These are phyloP conservation scores for Bombus turneri DNA, from an alignment of 1,140 invertebrate species.

Conservation along the genomic window DNA sequence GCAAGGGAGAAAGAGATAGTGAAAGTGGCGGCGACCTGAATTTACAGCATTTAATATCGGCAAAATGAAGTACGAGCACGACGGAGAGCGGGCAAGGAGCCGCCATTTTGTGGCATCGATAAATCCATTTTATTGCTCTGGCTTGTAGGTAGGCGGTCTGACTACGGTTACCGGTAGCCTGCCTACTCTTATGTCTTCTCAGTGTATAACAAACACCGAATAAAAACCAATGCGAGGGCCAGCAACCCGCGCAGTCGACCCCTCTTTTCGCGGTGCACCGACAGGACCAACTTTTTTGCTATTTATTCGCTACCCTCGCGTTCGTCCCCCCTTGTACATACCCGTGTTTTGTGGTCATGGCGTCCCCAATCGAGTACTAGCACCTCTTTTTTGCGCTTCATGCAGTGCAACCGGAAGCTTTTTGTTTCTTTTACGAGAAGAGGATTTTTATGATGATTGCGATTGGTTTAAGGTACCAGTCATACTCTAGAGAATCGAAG, in stretches of 20 bases:
- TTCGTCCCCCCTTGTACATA: too few species aligned
- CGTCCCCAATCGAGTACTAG: background rate
- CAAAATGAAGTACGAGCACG: slow-evolving; percentile 73
- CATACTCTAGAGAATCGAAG: background rate
- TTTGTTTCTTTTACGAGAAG: background rate
- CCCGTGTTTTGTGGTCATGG: background rate
- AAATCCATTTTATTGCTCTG: slow-evolving; percentile 74
- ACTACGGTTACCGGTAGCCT: slow-evolving; percentile 49
- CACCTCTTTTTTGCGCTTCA: background rate
- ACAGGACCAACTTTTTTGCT: background rate
- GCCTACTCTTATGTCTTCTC: slow-evolving; percentile 29
- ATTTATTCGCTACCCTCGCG: slow-evolving; percentile 13
- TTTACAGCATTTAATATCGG: slow-evolving; percentile 76
- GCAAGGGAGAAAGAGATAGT: background rate
- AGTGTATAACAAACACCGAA: slow-evolving; percentile 39
- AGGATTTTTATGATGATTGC: background rate
- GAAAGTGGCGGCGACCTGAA: slow-evolving; percentile 55
- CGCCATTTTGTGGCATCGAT: slow-evolving; percentile 73
- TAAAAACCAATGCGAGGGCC: slow-evolving; percentile 39
- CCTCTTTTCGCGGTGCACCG: background rate
- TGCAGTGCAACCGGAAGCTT: too few species aligned
- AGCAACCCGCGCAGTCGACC: background rate
- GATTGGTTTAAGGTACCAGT: background rate
- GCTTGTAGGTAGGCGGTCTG: slow-evolving; percentile 63
- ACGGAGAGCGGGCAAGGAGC: slow-evolving; percentile 55